These are phyloP conservation scores for Enteromius radiatus DNA, from an alignment of 2,797 vertebrate species.

Conservation along the genomic window DNA sequence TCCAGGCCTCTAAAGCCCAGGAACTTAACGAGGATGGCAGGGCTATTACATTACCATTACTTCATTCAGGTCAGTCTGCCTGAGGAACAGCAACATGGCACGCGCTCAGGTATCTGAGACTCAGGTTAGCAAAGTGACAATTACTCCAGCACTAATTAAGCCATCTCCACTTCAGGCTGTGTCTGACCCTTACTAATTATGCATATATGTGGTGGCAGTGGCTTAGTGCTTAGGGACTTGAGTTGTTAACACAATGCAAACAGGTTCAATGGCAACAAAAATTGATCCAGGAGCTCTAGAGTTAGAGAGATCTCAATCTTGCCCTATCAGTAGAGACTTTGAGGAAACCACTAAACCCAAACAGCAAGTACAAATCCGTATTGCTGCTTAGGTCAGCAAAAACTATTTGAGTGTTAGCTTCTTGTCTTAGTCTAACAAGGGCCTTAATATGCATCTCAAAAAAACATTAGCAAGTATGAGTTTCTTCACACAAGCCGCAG, in stretches of 20 bases:
- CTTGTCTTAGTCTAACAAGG: not conserved
- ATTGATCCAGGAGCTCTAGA: conserved; percentile 28
- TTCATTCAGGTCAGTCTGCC: conserved; percentile 50
- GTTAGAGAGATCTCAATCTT: conserved; percentile 20
- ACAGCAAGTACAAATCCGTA: not conserved
- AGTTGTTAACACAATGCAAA: conserved; percentile 31
- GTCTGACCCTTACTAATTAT: conserved; percentile 26
- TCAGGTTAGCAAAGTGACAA: conserved; percentile 36
- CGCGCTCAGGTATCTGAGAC: conserved; percentile 42
- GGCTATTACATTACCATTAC: conserved; percentile 57
- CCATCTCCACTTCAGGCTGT: conserved; percentile 16
- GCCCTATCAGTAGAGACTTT: not conserved
- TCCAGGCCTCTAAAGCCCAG: conserved; percentile 48
- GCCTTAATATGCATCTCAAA: not conserved
- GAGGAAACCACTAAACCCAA: not conserved
- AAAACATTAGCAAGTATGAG: not conserved
- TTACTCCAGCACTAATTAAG: conserved; percentile 42
- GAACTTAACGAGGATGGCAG: conserved; percentile 47
- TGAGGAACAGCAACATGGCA: conserved; percentile 39
- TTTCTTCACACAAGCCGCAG: not conserved
- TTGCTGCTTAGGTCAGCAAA: not conserved
- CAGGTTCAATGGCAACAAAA: conserved; percentile 27
- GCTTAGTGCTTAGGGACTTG: conserved; percentile 27
- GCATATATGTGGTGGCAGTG: conserved; percentile 10
- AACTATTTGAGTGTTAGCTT: not conserved